Base-by-base conservation (phyloP, 92 coral and sea anemone species). In the Heteractis magnifica region DNA sequence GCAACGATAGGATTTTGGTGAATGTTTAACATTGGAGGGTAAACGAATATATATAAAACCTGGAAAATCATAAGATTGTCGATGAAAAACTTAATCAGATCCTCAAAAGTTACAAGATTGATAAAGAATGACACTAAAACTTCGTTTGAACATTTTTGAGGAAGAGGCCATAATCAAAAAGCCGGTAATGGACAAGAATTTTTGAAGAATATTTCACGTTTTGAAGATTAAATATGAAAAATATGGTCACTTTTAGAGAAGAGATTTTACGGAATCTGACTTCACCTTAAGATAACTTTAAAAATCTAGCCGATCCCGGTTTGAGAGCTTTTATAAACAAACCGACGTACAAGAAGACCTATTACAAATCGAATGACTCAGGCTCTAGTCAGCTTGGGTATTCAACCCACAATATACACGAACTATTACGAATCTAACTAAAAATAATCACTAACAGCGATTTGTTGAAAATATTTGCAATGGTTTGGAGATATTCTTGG, bases 301-400 rank as follows among this genome's bases (percentile, higher is more conserved):
- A 51, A 70, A 34, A 81, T 51, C 34, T 81, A 12, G 74, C 51
- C 77, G 84, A 81, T 81, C 77, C 75, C 48, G 14, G 65, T 70
- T 81, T 48, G 77, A 81, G 84, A 60, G 84, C 75, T 70, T 81
- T 81, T 51, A 81, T 81, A 81, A 81, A 81, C 84, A 81, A 81
- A 81, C 77, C 77, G 23, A 49, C 73, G 44, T 65, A n/a, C 55
- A 64, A 65, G 71, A 78, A 64, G 51, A 41, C 84, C 49, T 51
- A 65, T 49, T 74, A 74, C 41, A 49, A 49, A 74, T 5, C 78
- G 78, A 49, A 74, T 74, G 76, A 72, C 76, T 72, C 51, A 72
- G 76, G 75, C 77, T 73, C n/a, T 4, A 16, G 14, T 74, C 19
- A 26, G 56, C 13, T 74, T 49, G 78, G 23, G 0, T 23, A 74